Evolutionary conservation across 2,113 vertebrate genomes (phyloP).

Genomic region (Crotalus viridis): DNA sequence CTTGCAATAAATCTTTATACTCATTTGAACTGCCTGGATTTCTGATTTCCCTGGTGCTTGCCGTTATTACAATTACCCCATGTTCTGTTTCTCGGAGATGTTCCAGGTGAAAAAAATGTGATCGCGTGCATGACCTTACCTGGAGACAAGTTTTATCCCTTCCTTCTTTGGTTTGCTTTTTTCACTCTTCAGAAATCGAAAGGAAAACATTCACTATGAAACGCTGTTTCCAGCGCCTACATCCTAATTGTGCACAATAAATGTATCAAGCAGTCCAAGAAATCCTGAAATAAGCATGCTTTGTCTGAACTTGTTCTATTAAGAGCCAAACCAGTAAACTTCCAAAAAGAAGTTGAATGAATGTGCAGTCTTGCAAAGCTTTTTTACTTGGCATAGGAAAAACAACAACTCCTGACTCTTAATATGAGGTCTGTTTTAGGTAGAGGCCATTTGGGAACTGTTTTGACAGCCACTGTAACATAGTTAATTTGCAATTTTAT

Average conservation of each 20-base stretch:
- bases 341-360: constrained; percentile 33
- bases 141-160: neutral
- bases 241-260: constrained; percentile 39
- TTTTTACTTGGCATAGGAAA: constrained; percentile 18
- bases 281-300: constrained; percentile 26
- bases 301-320: constrained; percentile 19
- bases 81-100: rapidly evolving
- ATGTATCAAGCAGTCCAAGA: constrained; percentile 48
- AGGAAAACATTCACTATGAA: neutral
- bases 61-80: rapidly evolving
- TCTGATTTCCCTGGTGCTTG: neutral
- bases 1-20: too few relatives aligned
- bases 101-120: neutral
- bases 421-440: constrained; percentile 36
- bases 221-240: neutral
- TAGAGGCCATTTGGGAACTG: constrained; percentile 25
- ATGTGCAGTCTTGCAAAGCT: constrained; percentile 23
- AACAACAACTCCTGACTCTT: constrained; percentile 14
- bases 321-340: neutral
- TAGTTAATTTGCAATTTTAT: constrained; percentile 39
- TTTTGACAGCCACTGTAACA: constrained; percentile 31
- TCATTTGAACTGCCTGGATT: too few relatives aligned
- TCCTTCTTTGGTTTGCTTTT: neutral
- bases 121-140: neutral
- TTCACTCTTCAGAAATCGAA: neutral